phyloP scores from a whole-genome alignment of 2,888 invertebrate species.

The Octodonta nipae region DNA sequence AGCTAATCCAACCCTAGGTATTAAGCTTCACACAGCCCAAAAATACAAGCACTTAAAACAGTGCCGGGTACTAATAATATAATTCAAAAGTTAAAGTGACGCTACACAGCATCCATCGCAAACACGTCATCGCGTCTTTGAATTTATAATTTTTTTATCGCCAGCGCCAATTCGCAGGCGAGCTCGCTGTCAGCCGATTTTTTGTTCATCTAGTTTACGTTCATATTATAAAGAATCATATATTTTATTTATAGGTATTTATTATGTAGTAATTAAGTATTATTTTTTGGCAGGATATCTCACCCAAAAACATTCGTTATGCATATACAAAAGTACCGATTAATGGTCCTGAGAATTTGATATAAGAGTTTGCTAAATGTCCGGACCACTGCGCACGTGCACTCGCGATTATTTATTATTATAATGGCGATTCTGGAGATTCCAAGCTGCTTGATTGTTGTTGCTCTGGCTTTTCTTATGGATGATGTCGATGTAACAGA shows the following conservation, averaged over 20 bases:
- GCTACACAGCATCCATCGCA: slow-evolving; percentile 32
- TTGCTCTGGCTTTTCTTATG: slow-evolving; percentile 13
- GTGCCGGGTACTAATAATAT: slow-evolving; percentile 45
- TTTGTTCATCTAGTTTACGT: slow-evolving; percentile 7
- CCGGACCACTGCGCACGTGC: slow-evolving; percentile 37
- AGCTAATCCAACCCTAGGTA: slow-evolving; percentile 42
- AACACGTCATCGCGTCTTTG: no score
- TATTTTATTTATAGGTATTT: slow-evolving; percentile 24
- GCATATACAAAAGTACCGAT: slow-evolving; percentile 34
- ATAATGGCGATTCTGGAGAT: no score
- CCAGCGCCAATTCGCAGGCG: no score
- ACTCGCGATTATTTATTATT: slow-evolving; percentile 26
- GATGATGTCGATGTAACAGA: slow-evolving; percentile 15
- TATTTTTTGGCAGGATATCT: slow-evolving; percentile 38
- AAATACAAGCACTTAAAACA: slow-evolving; percentile 55
- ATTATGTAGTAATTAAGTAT: slow-evolving; percentile 26
- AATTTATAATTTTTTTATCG: no score
- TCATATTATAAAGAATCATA: slow-evolving; percentile 23
- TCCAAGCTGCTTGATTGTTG: slow-evolving; percentile 12
- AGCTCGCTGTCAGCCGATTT: no score
- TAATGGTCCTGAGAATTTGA: slow-evolving; percentile 33
- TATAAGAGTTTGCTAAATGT: slow-evolving; percentile 35
- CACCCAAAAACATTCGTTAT: slow-evolving; percentile 37
- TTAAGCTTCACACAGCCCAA: slow-evolving; percentile 50
- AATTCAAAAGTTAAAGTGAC: slow-evolving; percentile 10